Base-by-base conservation (phyloP, 2,888 invertebrate species). In the Cheilosia grossa region DNA sequence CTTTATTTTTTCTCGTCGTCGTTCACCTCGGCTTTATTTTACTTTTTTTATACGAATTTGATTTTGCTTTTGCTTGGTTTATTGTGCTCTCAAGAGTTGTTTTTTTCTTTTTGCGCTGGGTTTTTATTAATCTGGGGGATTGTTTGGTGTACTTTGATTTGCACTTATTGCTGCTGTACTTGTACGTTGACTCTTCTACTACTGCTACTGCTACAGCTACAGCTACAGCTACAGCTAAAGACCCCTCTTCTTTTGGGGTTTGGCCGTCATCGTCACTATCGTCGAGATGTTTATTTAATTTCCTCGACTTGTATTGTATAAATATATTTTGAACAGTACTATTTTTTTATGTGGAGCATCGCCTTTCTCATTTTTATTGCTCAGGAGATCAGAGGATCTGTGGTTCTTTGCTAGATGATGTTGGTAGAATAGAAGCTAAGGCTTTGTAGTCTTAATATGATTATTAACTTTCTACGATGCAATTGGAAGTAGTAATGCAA, bases 81-180 rank as follows among this genome's bases (percentile, higher is more conserved):
- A 72, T 70, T 85, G 67, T 85, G 75, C 66, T 75, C 67, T 69
- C 49, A 44, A n/a, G 13, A 13, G 47, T 49, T 9, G 10, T 33
- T 44, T 24, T 42, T 73, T 64, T 67, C 33, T 17, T 61, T 47
- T 53, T 56, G 40, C 40, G 21, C 33, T 33, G 51, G n/a, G 33
- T 21, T 17, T 59, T 40, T 63, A 72, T 59, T 54, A 24, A 85
- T 81, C 44, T 53, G 78, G 80, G 83, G 70, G 63, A 64, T 30
- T 56, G 69, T 73, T 83, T 77, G 54, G 73, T 80, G 66, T 56
- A 70, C 67, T 81, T 85, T 72, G 70, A 81, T 77, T 85, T 77
- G 81, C 80, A 81, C 74, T 72, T 64, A 37, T 82, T 66, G 54
- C 61, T 64, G 30, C 17, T 81, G 56, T 64, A 42, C 44, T 59